phyloP scores from a whole-genome alignment of 2,888 invertebrate genomes.

The Melinaea menophilus region DNA sequence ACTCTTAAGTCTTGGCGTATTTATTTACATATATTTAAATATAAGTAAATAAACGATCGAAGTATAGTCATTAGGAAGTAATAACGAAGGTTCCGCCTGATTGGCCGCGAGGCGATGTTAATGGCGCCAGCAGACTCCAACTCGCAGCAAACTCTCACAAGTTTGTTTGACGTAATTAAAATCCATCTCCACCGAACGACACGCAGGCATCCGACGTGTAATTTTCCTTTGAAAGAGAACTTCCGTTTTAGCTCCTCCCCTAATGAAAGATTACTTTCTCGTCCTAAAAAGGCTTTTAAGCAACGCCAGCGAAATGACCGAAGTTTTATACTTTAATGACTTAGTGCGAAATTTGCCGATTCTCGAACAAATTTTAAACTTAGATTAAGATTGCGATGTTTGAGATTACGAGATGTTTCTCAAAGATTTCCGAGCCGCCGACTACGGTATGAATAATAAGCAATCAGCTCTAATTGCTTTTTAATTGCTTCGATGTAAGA shows the following conservation, averaged over 20 bases:
- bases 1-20: no score
- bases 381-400: conserved; percentile 77
- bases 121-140: conserved; percentile 38
- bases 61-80: conserved; percentile 42
- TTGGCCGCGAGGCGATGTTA: conserved; percentile 39
- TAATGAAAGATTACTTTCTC: conserved; percentile 78
- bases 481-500: conserved; percentile 70
- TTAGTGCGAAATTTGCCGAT: conserved; percentile 78
- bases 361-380: conserved; percentile 77
- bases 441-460: conserved; percentile 71
- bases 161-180: conserved; percentile 76
- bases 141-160: conserved; percentile 55
- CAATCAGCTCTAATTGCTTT: conserved; percentile 72
- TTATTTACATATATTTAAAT: no score
- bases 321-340: conserved; percentile 79
- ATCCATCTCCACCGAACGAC: conserved; percentile 68
- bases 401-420: conserved; percentile 70
- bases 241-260: conserved; percentile 76
- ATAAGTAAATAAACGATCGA: conserved; percentile 6
- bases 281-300: conserved; percentile 78
- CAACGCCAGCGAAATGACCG: conserved; percentile 76
- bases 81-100: conserved; percentile 38
- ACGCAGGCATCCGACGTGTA: conserved; percentile 72
- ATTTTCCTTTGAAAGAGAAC: conserved; percentile 78
- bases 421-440: conserved; percentile 57